Conservation (phyloP, 2,113 vertebrate genomes). For the Xenopus tropicalis region UCB_Xtro_10.0 CM004443.2:167993501-167994000, state of each 20-base stretch:
- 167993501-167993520: not conserved
- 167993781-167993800: not conserved
- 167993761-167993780: not conserved
- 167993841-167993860: too few relatives aligned
- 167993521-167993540: not conserved
- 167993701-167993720: constrained; percentile 43
- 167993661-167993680: constrained; percentile 29
- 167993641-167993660: not conserved
- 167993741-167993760: not conserved
- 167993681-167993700: constrained; percentile 25
- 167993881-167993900: too few relatives aligned
- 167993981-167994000: too few relatives aligned
- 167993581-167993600: not conserved
- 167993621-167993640: not conserved
- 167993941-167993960: too few relatives aligned
- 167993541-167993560: too few relatives aligned
- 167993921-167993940: too few relatives aligned
- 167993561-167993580: too few relatives aligned
- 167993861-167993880: too few relatives aligned
- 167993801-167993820: not conserved
- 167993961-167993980: too few relatives aligned
- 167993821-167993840: too few relatives aligned
- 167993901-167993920: too few relatives aligned
- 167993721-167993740: not conserved
- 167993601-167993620: not conserved